Evolutionary conservation across 2,797 vertebrate genomes (phyloP), one percentile per base, ranked within the genome.

Genomic region (Darevskia mixta): DNA sequence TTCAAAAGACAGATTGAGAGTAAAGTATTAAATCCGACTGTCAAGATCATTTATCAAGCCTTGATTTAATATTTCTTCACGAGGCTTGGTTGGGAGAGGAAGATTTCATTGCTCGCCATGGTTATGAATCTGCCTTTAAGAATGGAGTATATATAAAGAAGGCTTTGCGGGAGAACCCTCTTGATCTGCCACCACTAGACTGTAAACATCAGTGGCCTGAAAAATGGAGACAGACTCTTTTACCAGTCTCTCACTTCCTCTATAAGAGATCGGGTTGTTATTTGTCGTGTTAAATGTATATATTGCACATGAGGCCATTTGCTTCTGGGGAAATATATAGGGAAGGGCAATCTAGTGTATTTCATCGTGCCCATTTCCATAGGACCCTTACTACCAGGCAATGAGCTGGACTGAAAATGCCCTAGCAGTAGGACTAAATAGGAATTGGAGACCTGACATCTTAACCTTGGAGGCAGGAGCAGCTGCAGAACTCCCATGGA

Each of bases 1-100:
- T 80, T 89, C 85, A 76, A 89, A 86, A 89, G 67, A 41, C 88
- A 81, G 83, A 61, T 89, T 20, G 49, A 67, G 79, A 85, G 43
- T 76, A 67, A 81, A 55, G 71, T 55, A 86, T 86, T 82, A 81
- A 76, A 86, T 76, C 83, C 3, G 11, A 64, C 83, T 81, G 83
- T 85, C 83, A 41, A 29, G 88, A 85, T 89, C 83, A 76, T 82
- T 89, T 89, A 85, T 58, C 88, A 41, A 76, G 45, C 18, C 23
- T 72, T 88, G 76, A 81, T 76, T 76, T 85, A 89, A 86, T 86
- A 67, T 82, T 85, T 80, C 87, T 80, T 73, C 32, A 45, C 45
- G 76, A 71, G 49, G 82, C 32, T 32, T 29, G 66, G 75, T 67
- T 4, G 32, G 41, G 17, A 58, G 25, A 49, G 41, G 58, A 85